These are phyloP conservation scores for Syrista parreyssii DNA, from an alignment of 2,888 invertebrate genomes.

Conservation along the genomic window DNA sequence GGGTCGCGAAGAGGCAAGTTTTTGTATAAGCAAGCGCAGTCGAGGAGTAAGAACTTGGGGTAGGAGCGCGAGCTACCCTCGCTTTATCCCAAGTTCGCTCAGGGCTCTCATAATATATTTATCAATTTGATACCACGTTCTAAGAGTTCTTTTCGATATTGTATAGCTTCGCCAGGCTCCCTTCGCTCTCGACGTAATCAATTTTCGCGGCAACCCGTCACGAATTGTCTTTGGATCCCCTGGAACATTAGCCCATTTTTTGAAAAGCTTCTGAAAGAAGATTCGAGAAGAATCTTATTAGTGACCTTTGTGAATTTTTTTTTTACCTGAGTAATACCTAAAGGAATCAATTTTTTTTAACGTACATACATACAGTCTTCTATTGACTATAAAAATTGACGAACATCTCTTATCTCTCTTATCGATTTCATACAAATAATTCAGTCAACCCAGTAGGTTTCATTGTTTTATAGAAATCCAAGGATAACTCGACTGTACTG, in stretches of 20 bases:
- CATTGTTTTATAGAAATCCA: neutral
- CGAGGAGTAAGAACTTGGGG: neutral
- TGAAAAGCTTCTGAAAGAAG: neutral
- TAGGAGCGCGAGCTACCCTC: neutral
- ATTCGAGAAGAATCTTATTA: neutral
- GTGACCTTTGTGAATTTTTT: neutral
- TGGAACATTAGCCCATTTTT: neutral
- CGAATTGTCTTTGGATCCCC: neutral
- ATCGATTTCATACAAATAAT: no score
- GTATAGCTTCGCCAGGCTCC: neutral
- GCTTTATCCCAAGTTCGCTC: constrained; percentile 11
- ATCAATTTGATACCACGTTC: constrained; percentile 21
- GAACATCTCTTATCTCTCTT: neutral
- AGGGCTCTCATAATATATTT: constrained; percentile 20
- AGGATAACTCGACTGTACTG: neutral
- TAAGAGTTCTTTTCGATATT: neutral
- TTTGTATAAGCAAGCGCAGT: neutral
- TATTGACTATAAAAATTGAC: neutral
- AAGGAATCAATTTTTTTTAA: no score
- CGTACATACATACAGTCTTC: no score
- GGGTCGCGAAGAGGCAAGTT: neutral
- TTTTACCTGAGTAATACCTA: no score
- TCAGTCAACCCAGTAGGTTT: no score
- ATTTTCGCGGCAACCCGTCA: neutral
- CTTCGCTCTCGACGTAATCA: neutral